A percentile compares a stretch with the other conserved stretches of the same genome.
These are phyloP conservation scores for Stratiolaelaps scimitus DNA, from an alignment of 1,140 invertebrate species.

Conservation along the genomic window DNA sequence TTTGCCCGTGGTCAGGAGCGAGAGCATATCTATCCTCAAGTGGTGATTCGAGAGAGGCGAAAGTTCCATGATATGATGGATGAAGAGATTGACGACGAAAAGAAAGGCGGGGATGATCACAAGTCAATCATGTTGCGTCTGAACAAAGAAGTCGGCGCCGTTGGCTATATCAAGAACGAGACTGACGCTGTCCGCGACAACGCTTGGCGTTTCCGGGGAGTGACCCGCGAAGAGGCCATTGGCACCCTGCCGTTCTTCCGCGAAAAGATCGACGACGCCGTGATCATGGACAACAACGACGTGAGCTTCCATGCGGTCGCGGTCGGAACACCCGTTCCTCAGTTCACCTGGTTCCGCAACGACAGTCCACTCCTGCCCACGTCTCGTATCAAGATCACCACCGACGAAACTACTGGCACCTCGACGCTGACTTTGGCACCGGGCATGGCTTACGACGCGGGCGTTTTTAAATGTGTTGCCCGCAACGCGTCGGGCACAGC, in stretches of 20 bases:
- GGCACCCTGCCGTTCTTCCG: conserved; percentile 43
- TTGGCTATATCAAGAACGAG: conserved; percentile 36
- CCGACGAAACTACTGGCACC: conserved; percentile 45
- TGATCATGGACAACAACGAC: conserved; percentile 62
- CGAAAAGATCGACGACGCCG: conserved; percentile 49
- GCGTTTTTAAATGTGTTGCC: conserved; percentile 89
- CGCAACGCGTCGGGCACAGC: conserved; percentile 56
- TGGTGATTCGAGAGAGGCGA: conserved; percentile 72
- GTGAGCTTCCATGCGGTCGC: conserved; percentile 52
- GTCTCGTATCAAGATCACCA: conserved; percentile 58
- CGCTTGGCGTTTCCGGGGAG: conserved; percentile 34
- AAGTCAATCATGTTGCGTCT: conserved; percentile 45
- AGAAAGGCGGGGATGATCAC: conserved; percentile 60
- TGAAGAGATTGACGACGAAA: conserved; percentile 83
- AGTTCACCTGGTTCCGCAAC: conserved; percentile 89
- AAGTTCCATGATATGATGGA: conserved; percentile 89
- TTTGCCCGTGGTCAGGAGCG: conserved; percentile 23
- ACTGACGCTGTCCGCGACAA: conserved; percentile 35
- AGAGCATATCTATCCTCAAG: conserved; percentile 43
- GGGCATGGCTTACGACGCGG: conserved; percentile 48
- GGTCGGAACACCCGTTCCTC: conserved; percentile 73
- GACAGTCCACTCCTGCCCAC: conserved; percentile 68
- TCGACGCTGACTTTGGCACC: conserved; percentile 12
- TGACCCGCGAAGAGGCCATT: conserved; percentile 33
- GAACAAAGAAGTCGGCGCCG: conserved; percentile 57